Evolutionary conservation across 2,888 invertebrate species (phyloP), one percentile per base, ranked within the genome.

Genomic region (Acholoe squamosa): DNA sequence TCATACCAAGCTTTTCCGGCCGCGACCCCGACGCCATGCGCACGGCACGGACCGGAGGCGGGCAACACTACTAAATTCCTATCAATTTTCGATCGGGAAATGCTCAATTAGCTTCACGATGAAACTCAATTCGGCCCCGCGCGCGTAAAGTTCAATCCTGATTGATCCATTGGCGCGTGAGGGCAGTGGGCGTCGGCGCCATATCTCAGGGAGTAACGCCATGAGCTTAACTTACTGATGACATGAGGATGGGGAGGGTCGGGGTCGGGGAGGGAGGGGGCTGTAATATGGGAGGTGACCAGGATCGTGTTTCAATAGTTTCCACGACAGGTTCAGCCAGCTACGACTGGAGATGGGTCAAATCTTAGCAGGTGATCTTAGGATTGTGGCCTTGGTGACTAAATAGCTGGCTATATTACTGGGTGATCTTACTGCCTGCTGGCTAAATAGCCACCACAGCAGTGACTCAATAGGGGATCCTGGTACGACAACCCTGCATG

Each of bases 41-140:
- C 61, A 43, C 43, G 43, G 28, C 89, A 34, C n/a, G n/a, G n/a
- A n/a, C n/a, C n/a, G n/a, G 43, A 10, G 43, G 43, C 89, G 14
- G 52, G 61, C 61, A 89, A 89, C 89, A 67, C 89, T 67, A 89
- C 89, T 89, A 89, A 89, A 89, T 89, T 56, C 89, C 89, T 89
- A 89, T 89, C 89, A 89, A 89, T 89, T 89, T 89, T 56, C 89
- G 61, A 89, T 89, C 89, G 31, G 89, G 89, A 67, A 89, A 56
- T 67, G 89, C 89, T 67, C 89, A 89, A 89, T 89, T 89, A 89
- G 89, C 61, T 33, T 33, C 12, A 89, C 31, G 89, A 56, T 67
- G 61, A 31, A 89, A 89, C 89, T 89, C 61, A 31, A 89, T 89
- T 89, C 89, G 61, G 67, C 33, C 54, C 12, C n/a, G 34, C n/a